Evolutionary conservation across 2,888 invertebrate genomes (phyloP).

Genomic region (Noctua pronuba): DNA sequence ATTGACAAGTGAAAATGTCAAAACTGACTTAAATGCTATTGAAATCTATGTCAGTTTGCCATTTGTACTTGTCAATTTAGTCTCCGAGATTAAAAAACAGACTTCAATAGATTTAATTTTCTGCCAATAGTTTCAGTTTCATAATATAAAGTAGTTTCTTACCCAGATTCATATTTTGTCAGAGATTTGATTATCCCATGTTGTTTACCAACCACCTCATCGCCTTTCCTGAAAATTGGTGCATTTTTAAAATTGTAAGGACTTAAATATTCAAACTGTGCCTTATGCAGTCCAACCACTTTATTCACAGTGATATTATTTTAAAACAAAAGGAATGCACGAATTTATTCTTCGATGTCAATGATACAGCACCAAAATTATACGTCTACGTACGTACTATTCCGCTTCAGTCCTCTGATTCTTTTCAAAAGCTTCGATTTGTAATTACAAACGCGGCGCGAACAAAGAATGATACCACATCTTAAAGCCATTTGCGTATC

Average conservation of each 20-base stretch:
- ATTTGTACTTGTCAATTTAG: too few species aligned
- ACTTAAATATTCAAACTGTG: not conserved
- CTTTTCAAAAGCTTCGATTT: slow-evolving; percentile 70
- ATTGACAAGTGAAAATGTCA: too few species aligned
- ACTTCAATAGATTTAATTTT: not conserved
- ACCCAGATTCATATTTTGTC: not conserved
- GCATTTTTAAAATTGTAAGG: not conserved
- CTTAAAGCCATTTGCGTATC: slow-evolving; percentile 27
- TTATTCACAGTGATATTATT: slow-evolving; percentile 10
- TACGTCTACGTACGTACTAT: slow-evolving; percentile 59
- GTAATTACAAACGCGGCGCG: slow-evolving; percentile 72
- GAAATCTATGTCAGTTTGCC: too few species aligned
- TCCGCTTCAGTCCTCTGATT: slow-evolving; percentile 67
- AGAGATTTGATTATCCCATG: not conserved
- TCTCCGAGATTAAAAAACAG: too few species aligned
- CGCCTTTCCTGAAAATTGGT: not conserved
- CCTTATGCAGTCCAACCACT: not conserved
- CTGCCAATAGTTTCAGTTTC: not conserved
- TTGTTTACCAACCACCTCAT: not conserved
- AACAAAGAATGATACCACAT: slow-evolving; percentile 69
- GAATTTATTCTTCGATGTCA: slow-evolving; percentile 42
- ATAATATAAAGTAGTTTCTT: not conserved
- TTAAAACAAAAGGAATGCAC: slow-evolving; percentile 40
- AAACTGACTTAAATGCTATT: too few species aligned
- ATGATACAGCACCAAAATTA: slow-evolving; percentile 65